A percentile compares a stretch with the other conserved stretches of the same genome.
These are phyloP conservation scores for Clarias laeviceps DNA, from an alignment of 2,797 vertebrate genomes.

Conservation along the genomic window DNA sequence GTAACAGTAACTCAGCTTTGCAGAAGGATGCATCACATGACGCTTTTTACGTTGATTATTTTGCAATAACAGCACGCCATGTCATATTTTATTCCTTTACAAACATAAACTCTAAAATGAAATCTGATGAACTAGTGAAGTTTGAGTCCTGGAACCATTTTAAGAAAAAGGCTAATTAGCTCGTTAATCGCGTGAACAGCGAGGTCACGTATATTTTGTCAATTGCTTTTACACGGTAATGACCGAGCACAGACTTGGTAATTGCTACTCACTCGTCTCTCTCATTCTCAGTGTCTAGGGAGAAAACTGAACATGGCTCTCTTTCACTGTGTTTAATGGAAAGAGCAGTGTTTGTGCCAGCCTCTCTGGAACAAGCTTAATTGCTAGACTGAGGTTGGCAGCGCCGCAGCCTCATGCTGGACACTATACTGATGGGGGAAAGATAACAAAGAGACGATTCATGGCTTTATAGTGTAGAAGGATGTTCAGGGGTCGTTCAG, in stretches of 20 bases:
- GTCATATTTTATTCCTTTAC: neutral
- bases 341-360: slow-evolving; percentile 20
- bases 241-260: slow-evolving; percentile 19
- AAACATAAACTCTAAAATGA: neutral
- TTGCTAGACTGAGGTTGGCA: slow-evolving; percentile 5
- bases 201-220: neutral
- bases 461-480: neutral
- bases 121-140: neutral
- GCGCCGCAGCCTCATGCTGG: neutral
- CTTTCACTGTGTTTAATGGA: slow-evolving; percentile 11
- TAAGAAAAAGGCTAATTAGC: slow-evolving; percentile 1
- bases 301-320: slow-evolving; percentile 15
- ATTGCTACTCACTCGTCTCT: slow-evolving; percentile 21
- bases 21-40: neutral
- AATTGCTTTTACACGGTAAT: slow-evolving; percentile 6
- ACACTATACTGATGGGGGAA: neutral
- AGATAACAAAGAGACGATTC: neutral
- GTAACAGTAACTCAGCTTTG: neutral
- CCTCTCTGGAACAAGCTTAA: slow-evolving; percentile 21
- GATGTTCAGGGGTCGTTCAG: too few species aligned
- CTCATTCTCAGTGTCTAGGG: slow-evolving; percentile 1
- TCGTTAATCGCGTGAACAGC: neutral
- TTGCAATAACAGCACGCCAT: neutral
- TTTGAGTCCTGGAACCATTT: neutral
- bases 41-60: neutral